Conservation (phyloP, 2,797 vertebrate species). For the Rhynchonycteris naso region DNA sequence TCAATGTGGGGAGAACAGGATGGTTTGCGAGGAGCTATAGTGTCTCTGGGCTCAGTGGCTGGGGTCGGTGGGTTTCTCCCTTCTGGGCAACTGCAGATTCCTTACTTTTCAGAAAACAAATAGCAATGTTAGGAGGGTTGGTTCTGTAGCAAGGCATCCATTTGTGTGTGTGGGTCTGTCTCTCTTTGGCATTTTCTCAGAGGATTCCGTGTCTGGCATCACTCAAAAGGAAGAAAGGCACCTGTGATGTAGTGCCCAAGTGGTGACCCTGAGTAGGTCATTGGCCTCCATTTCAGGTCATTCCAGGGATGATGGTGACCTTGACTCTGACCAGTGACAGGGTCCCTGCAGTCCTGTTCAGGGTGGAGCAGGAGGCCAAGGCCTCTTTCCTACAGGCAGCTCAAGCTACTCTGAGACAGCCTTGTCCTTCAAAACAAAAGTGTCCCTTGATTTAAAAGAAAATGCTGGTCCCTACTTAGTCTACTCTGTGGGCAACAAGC, state of each 20-base stretch:
- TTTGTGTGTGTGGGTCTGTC: background rate
- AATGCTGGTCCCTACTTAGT: background rate
- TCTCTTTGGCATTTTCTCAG: background rate
- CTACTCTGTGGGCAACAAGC: slow-evolving; percentile 49
- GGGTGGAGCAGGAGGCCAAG: background rate
- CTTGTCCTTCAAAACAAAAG: slow-evolving; percentile 68
- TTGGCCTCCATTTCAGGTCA: background rate
- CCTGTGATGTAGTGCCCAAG: background rate
- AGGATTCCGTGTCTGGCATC: background rate
- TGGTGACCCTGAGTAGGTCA: background rate
- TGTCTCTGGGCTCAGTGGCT: too few species aligned
- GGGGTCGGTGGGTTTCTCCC: background rate
- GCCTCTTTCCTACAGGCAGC: background rate
- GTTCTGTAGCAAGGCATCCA: background rate
- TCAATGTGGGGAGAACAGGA: background rate
- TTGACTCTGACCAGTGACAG: background rate
- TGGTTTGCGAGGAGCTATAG: background rate
- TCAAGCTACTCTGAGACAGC: slow-evolving; percentile 32
- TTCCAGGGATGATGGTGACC: background rate
- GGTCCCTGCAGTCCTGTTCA: background rate
- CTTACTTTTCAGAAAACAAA: background rate
- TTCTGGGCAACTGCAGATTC: background rate
- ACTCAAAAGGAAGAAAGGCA: background rate
- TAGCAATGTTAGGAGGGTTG: accelerated
- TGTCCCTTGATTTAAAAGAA: slow-evolving; percentile 60